Evolutionary conservation across 2,797 vertebrate species (phyloP), one percentile per base, ranked within the genome.

Genomic region (Propithecus deckenii): DNA sequence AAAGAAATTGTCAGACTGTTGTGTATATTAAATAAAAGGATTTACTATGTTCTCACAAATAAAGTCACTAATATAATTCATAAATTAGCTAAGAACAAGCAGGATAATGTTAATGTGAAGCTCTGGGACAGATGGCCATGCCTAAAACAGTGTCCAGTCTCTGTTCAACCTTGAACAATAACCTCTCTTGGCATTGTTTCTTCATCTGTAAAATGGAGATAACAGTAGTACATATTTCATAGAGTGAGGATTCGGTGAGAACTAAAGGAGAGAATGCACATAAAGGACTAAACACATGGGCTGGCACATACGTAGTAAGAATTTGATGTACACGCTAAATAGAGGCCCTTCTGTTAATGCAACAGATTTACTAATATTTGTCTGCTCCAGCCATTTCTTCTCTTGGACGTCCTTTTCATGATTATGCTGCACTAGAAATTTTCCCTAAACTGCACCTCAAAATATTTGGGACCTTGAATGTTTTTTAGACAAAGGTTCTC

Each of bases 261-360:
- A 35, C n/a, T 2, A 8, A 10, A 79, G 25, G 69, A 35, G 38
- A 18, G 23, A 9, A 15, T 4, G 5, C 6, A 7, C 2, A 2
- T 11, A 22, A 38, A 50, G 7, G 23, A 20, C 18, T 46, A 20
- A 14, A 13, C 35, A 46, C 8, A 28, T 0, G 0, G 14, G 35
- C 22, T 22, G 55, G 11, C 13, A 46, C 7, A 1, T 5, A 10
- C 3, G 0, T 18, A 22, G 22, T 1, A 13, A 22, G 83, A 63
- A 4, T 1, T 32, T 20, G 12, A 35, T 4, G 4, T 0, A 1
- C 8, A 0, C 1, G 0, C 13, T 7, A 32, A 0, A 0, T 2
- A 1, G 32, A 79, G n/a, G 15, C 10, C 5, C 52, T 25, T 41
- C 1, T 17, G 43, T 4, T 30, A n/a, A 59, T 0, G 4, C 0